Conservation (phyloP, 92 coral and sea anemone genomes). For the Montipora capitata region DNA sequence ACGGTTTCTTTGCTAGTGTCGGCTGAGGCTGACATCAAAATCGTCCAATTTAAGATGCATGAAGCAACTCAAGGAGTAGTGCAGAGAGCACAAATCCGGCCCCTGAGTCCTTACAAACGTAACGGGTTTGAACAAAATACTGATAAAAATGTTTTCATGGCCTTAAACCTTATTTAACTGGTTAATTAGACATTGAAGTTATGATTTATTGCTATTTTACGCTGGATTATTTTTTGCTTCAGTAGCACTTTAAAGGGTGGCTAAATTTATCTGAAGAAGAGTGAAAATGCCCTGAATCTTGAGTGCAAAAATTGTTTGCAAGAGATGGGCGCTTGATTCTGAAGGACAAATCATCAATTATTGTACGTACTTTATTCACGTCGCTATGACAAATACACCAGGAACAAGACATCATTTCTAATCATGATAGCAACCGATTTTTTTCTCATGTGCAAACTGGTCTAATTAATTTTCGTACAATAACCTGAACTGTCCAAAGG, state of each 20-base stretch:
- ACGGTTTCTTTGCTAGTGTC: background rate
- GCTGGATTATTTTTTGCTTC: background rate
- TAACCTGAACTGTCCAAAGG: too few species aligned
- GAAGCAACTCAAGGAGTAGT: background rate
- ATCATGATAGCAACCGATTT: too few species aligned
- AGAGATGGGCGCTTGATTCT: too few species aligned
- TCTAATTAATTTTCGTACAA: too few species aligned
- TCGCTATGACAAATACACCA: too few species aligned
- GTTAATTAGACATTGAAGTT: background rate
- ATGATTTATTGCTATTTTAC: background rate
- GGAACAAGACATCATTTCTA: too few species aligned
- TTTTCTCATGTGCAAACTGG: too few species aligned
- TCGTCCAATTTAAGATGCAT: background rate
- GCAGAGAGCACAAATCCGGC: constrained; percentile 36
- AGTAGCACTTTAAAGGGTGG: background rate
- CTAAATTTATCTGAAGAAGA: too few species aligned
- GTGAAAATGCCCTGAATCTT: too few species aligned
- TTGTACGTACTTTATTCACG: too few species aligned
- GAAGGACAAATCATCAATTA: too few species aligned
- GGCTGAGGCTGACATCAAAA: background rate
- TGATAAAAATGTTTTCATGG: background rate
- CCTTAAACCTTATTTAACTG: background rate
- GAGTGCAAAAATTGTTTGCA: too few species aligned
- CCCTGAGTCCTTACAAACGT: constrained; percentile 55
- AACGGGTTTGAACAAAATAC: background rate